Conservation (phyloP, 2,888 invertebrate species). For the Tridacna gigas region DNA sequence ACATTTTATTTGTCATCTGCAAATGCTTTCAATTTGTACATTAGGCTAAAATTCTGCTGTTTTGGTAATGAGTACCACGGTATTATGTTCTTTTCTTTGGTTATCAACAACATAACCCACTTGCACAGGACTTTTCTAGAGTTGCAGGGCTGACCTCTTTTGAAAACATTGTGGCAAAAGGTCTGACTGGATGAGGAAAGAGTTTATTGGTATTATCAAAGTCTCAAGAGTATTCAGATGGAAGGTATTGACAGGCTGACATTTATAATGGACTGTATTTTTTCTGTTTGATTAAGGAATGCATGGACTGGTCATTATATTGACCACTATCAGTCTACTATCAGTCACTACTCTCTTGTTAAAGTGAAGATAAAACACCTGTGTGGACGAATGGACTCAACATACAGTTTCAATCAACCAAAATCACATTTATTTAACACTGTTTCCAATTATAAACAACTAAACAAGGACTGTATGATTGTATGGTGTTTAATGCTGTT, state of each 20-base stretch:
- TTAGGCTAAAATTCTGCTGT: too few species aligned
- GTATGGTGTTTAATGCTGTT: too few species aligned
- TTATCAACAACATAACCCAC: too few species aligned
- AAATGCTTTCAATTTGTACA: too few species aligned
- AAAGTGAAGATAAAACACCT: slow-evolving; percentile 25
- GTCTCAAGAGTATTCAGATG: not conserved
- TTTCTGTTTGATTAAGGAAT: slow-evolving; percentile 9
- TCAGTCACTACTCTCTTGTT: slow-evolving; percentile 23
- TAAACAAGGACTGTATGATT: too few species aligned
- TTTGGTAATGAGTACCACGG: too few species aligned
- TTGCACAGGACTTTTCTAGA: not conserved
- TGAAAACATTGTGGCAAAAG: not conserved
- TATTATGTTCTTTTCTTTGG: too few species aligned
- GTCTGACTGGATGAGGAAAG: not conserved
- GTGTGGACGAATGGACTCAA: not conserved
- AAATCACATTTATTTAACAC: too few species aligned
- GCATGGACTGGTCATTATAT: slow-evolving; percentile 23
- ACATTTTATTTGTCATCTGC: too few species aligned
- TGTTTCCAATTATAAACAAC: too few species aligned
- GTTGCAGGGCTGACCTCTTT: not conserved
- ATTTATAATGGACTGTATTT: slow-evolving; percentile 20
- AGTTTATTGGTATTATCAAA: not conserved
- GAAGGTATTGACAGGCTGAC: slow-evolving; percentile 18
- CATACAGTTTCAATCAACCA: not conserved
- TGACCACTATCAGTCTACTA: slow-evolving; percentile 10